These are phyloP conservation scores for Peromyscus eremicus DNA, from an alignment of 2,797 vertebrate genomes.

Conservation along the genomic window DNA sequence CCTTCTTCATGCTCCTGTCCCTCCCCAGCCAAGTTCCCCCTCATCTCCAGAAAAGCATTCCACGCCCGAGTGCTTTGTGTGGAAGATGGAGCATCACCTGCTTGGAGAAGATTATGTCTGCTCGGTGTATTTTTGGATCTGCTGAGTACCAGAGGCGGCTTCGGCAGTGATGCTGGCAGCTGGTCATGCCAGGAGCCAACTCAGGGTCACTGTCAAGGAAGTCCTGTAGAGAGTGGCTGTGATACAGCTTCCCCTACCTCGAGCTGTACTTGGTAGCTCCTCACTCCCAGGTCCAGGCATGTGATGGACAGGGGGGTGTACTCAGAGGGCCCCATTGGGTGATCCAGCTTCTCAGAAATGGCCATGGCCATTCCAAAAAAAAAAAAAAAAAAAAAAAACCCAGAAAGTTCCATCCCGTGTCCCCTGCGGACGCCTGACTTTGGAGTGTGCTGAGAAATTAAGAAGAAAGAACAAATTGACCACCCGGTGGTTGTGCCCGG, in stretches of 20 bases:
- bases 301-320: background rate
- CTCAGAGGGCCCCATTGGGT: background rate
- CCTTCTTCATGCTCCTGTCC: fast-evolving
- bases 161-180: background rate
- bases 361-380: background rate
- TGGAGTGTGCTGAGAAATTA: background rate
- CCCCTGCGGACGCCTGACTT: background rate
- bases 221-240: background rate
- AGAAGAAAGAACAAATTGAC: background rate
- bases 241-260: too few relatives aligned
- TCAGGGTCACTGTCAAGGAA: background rate
- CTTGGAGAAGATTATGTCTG: background rate
- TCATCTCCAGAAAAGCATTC: background rate
- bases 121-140: slow-evolving; percentile 5
- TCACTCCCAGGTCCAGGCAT: background rate
- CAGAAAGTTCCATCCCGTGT: background rate
- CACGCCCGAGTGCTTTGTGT: background rate
- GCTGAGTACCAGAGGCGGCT: background rate
- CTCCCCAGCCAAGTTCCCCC: background rate
- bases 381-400: background rate
- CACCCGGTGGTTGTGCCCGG: background rate
- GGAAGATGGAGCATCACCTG: background rate
- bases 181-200: background rate
- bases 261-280: background rate
- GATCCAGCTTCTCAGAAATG: background rate